These are phyloP conservation scores for Drosophila diplacantha DNA, from an alignment of 2,888 invertebrate species.

Conservation along the genomic window DNA sequence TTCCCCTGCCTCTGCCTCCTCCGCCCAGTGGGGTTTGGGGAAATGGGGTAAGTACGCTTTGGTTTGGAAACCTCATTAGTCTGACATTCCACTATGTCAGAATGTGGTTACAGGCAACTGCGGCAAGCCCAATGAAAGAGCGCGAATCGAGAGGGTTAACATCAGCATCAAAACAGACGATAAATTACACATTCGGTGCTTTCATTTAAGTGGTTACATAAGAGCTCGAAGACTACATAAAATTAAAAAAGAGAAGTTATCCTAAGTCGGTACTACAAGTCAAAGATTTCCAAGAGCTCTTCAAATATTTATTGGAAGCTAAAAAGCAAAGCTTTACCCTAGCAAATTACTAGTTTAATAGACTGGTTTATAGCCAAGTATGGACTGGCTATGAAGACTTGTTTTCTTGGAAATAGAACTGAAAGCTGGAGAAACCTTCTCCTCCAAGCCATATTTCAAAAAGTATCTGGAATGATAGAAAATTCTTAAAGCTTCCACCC, in stretches of 20 bases:
- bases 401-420: not conserved
- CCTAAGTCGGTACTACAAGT: no score
- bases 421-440: not conserved
- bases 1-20: not conserved
- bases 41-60: conserved; percentile 58
- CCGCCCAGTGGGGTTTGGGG: not conserved
- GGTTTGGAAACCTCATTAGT: conserved; percentile 63
- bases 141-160: not conserved
- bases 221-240: not conserved
- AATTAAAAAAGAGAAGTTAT: no score
- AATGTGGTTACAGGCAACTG: conserved; percentile 36
- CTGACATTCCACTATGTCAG: conserved; percentile 61
- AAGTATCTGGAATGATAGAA: not conserved
- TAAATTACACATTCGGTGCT: not conserved
- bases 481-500: not conserved
- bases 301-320: no score
- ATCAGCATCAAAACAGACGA: conserved; percentile 7
- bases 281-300: no score
- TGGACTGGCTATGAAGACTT: not conserved
- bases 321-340: no score
- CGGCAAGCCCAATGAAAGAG: conserved; percentile 31
- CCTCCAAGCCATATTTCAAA: no score
- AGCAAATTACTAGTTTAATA: no score
- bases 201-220: not conserved
- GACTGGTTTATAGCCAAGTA: not conserved